These are phyloP conservation scores for Synanceia verrucosa DNA, from an alignment of 2,797 vertebrate species.

Conservation along the genomic window DNA sequence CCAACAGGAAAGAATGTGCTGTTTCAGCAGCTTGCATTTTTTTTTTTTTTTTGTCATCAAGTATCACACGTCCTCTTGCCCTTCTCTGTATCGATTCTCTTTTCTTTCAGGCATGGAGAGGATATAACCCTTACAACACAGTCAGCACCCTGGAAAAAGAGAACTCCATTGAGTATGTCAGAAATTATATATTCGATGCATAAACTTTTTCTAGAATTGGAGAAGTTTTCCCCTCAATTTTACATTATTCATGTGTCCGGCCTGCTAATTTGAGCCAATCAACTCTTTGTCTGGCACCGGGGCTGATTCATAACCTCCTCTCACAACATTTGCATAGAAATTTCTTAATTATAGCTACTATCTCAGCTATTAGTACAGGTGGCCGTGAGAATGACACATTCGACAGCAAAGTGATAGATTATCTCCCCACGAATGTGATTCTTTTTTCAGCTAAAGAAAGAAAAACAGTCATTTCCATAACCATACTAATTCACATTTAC, in stretches of 20 bases:
- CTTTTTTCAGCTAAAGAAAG: conserved; percentile 35
- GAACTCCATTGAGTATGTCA: not conserved
- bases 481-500: conserved; percentile 75
- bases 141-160: conserved; percentile 20
- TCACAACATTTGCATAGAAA: conserved; percentile 61
- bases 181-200: too few relatives aligned
- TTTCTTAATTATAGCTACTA: conserved; percentile 53
- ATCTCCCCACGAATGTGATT: conserved; percentile 49
- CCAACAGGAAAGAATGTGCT: conserved; percentile 66
- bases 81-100: conserved; percentile 71
- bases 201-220: conserved; percentile 14
- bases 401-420: conserved; percentile 61
- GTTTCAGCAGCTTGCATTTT: conserved; percentile 73
- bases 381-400: conserved; percentile 29
- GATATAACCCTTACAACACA: conserved; percentile 52
- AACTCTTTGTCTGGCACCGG: conserved; percentile 15
- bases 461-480: conserved; percentile 61
- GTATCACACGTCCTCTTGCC: conserved; percentile 65
- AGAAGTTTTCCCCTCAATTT: conserved; percentile 6
- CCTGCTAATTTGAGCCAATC: conserved; percentile 37
- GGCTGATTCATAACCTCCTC: conserved; percentile 38
- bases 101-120: conserved; percentile 48
- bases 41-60: conserved; percentile 80
- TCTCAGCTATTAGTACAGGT: conserved; percentile 40
- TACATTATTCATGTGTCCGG: conserved; percentile 25